A percentile compares a stretch with the other conserved stretches of the same genome.
Conservation (phyloP, 2,113 vertebrate genomes). For the Syrmaticus mikado region DNA sequence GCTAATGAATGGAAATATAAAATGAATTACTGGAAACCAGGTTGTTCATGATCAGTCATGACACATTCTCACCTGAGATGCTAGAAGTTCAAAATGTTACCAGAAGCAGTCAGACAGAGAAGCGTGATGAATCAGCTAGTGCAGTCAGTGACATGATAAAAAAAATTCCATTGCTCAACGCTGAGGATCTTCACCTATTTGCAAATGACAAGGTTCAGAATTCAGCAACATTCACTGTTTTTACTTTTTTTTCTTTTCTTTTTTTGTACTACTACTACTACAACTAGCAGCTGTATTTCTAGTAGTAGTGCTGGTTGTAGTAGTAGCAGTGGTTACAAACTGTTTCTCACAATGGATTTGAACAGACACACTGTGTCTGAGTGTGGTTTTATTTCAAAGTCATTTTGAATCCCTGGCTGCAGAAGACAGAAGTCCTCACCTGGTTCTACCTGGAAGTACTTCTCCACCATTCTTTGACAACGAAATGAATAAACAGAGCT, state of each 20-base stretch:
- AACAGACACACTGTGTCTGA: fast-evolving
- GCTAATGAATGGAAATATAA: not conserved
- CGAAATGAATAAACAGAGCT: not conserved
- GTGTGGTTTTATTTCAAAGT: not conserved
- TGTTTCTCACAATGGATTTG: not conserved
- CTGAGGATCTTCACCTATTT: not conserved
- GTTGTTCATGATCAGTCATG: not conserved
- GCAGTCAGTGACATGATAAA: not conserved
- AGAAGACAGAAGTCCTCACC: not conserved
- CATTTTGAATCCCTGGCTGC: not conserved
- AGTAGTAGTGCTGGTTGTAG: too few species aligned
- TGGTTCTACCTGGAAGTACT: not conserved
- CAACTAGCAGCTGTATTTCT: too few species aligned
- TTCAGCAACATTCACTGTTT: too few species aligned
- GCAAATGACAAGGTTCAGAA: too few species aligned
- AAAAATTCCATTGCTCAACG: not conserved
- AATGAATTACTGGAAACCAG: not conserved
- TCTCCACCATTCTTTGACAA: not conserved
- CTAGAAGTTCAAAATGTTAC: not conserved
- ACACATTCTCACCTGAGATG: not conserved
- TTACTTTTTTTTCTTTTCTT: too few species aligned
- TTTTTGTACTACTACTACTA: too few species aligned
- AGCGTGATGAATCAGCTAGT: not conserved
- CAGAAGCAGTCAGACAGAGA: not conserved
- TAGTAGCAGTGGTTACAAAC: not conserved